phyloP scores from a whole-genome alignment of 1,140 invertebrate genomes.

The Metaphire vulgaris region DNA sequence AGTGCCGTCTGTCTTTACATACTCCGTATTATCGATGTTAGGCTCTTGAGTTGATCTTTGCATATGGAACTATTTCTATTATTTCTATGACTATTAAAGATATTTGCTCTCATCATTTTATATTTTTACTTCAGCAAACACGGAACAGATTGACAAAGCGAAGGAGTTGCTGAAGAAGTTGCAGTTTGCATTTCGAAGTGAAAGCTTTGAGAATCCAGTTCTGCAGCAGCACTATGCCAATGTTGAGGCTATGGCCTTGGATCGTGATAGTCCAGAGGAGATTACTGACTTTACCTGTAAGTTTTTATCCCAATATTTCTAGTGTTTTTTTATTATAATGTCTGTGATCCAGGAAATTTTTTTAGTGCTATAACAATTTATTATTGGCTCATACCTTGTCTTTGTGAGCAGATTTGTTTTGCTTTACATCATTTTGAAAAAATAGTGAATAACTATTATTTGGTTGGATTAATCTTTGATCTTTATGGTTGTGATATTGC shows the following conservation, averaged over 20 bases:
- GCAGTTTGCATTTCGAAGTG: slow-evolving; percentile 52
- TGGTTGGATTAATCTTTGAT: too few species aligned
- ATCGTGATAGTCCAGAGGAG: slow-evolving; percentile 51
- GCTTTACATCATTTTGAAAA: slow-evolving; percentile 2
- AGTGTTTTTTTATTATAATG: not conserved
- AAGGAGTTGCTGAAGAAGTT: slow-evolving; percentile 55
- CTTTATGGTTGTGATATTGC: too few species aligned
- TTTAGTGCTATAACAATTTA: slow-evolving; percentile 25
- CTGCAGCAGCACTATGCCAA: slow-evolving; percentile 56
- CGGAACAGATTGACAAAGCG: slow-evolving; percentile 51
- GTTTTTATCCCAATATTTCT: slow-evolving; percentile 12
- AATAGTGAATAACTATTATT: too few species aligned
- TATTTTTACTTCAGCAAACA: slow-evolving; percentile 37
- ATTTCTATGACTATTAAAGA: too few species aligned
- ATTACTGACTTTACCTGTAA: slow-evolving; percentile 53
- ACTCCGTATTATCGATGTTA: too few species aligned
- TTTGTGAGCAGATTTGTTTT: not conserved
- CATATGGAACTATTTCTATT: too few species aligned
- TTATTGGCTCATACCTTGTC: not conserved
- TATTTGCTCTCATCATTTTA: too few species aligned
- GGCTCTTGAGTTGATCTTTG: too few species aligned
- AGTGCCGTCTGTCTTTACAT: too few species aligned
- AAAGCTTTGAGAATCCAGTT: slow-evolving; percentile 53
- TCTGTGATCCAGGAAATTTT: slow-evolving; percentile 3
- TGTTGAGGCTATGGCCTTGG: slow-evolving; percentile 56